phyloP scores from a whole-genome alignment of 2,113 vertebrate genomes.

The Pseudolaguvia tuberculata region DNA sequence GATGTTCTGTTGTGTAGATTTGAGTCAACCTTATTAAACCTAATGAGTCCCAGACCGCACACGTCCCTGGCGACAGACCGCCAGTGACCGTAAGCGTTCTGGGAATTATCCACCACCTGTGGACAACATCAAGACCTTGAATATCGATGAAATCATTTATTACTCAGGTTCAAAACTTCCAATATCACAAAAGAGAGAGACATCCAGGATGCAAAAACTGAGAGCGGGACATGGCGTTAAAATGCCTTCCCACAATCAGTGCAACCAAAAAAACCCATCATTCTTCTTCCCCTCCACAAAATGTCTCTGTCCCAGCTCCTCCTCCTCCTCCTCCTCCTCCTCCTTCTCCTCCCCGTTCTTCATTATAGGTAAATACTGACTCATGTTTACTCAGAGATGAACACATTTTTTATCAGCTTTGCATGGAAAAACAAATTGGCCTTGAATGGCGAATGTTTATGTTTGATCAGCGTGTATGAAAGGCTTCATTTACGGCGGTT shows the following conservation, averaged over 20 bases:
- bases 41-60: slow-evolving; percentile 13
- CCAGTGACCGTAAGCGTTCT: slow-evolving; percentile 53
- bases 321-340: slow-evolving; percentile 37
- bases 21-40: slow-evolving; percentile 17
- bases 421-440: slow-evolving; percentile 75
- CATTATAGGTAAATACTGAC: slow-evolving; percentile 71
- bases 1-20: slow-evolving; percentile 19
- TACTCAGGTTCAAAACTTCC: slow-evolving; percentile 62
- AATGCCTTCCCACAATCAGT: slow-evolving; percentile 41
- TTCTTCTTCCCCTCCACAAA: slow-evolving; percentile 11
- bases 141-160: slow-evolving; percentile 69
- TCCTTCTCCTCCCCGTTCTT: slow-evolving; percentile 45
- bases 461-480: slow-evolving; percentile 71
- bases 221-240: slow-evolving; percentile 20
- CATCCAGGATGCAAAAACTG: slow-evolving; percentile 15
- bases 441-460: slow-evolving; percentile 73
- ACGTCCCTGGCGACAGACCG: slow-evolving; percentile 53
- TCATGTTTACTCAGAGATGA: slow-evolving; percentile 70
- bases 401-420: slow-evolving; percentile 68
- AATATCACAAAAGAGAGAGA: slow-evolving; percentile 32
- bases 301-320: slow-evolving; percentile 12
- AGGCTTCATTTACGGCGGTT: slow-evolving; percentile 69
- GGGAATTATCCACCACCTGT: slow-evolving; percentile 56
- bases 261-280: slow-evolving; percentile 43
- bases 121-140: slow-evolving; percentile 59